Conservation (phyloP, 2,888 invertebrate genomes). For the Metalampra italica region DNA sequence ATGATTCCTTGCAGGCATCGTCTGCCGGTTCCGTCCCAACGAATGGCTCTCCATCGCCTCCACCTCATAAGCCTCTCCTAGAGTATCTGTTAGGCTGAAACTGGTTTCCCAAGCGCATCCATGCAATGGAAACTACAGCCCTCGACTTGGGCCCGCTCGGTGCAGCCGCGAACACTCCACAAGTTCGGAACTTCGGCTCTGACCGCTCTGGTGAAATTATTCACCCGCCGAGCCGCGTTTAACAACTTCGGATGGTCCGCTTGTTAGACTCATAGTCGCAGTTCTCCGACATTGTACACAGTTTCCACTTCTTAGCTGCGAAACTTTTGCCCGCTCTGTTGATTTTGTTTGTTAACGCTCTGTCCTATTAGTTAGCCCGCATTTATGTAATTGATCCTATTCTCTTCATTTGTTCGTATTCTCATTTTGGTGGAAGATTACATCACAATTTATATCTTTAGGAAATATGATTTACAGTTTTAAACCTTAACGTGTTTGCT, state of each 20-base stretch:
- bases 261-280: slow-evolving; percentile 57
- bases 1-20: slow-evolving; percentile 67
- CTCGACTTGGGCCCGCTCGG: slow-evolving; percentile 9
- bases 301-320: slow-evolving; percentile 63
- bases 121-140: slow-evolving; percentile 22
- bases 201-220: slow-evolving; percentile 57
- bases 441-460: too few species aligned
- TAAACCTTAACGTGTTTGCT: too few species aligned
- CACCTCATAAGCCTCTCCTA: too few species aligned
- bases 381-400: slow-evolving; percentile 30
- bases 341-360: slow-evolving; percentile 66
- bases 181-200: slow-evolving; percentile 46
- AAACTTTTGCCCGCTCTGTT: slow-evolving; percentile 60
- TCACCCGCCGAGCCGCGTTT: slow-evolving; percentile 43
- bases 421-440: neutral
- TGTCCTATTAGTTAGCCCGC: slow-evolving; percentile 46
- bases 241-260: slow-evolving; percentile 68
- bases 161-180: slow-evolving; percentile 32
- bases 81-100: too few species aligned
- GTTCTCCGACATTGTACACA: slow-evolving; percentile 60
- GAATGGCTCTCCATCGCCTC: slow-evolving; percentile 58
- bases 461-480: too few species aligned
- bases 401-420: slow-evolving; percentile 24
- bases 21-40: slow-evolving; percentile 49
- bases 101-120: slow-evolving; percentile 11